A percentile compares a stretch with the other conserved stretches of the same genome.
Evolutionary conservation across 2,113 vertebrate genomes (phyloP).

Genomic region (Rhabdomys dilectus): DNA sequence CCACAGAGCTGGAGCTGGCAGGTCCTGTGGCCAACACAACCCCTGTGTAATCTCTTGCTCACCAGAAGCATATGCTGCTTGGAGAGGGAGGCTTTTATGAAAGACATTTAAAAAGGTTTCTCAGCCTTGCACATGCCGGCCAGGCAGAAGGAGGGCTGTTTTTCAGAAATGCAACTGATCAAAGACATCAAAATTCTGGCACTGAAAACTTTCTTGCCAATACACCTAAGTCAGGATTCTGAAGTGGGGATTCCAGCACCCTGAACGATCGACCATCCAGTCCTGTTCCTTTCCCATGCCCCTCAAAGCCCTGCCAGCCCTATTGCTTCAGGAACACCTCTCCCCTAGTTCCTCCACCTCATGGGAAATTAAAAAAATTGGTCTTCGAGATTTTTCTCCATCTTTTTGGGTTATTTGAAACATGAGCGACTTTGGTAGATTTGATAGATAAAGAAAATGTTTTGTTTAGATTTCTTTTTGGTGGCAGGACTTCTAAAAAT

Average conservation of each 20-base stretch:
- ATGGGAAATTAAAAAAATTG: not conserved
- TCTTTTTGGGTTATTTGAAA: slow-evolving; percentile 25
- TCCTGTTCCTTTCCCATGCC: not conserved
- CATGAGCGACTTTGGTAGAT: not conserved
- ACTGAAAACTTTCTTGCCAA: not conserved
- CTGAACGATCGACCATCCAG: too few relatives aligned
- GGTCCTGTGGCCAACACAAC: slow-evolving; percentile 48
- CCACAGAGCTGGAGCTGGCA: slow-evolving; percentile 36
- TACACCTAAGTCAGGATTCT: not conserved
- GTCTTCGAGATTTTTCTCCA: not conserved
- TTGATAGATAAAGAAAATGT: not conserved
- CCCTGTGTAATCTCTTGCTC: slow-evolving; percentile 58
- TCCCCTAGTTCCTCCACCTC: not conserved
- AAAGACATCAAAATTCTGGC: not conserved
- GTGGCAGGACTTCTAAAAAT: not conserved
- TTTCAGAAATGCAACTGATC: slow-evolving; percentile 64
- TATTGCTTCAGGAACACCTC: not conserved
- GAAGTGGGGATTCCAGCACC: not conserved
- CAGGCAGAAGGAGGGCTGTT: slow-evolving; percentile 28
- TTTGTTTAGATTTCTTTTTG: not conserved
- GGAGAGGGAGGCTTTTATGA: not conserved
- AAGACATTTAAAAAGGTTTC: slow-evolving; percentile 73
- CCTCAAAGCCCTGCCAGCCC: not conserved
- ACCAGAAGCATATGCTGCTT: slow-evolving; percentile 64
- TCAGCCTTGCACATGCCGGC: not conserved